Base-by-base conservation (phyloP, 1,140 invertebrate genomes). In the Drosophila suzukii region DNA sequence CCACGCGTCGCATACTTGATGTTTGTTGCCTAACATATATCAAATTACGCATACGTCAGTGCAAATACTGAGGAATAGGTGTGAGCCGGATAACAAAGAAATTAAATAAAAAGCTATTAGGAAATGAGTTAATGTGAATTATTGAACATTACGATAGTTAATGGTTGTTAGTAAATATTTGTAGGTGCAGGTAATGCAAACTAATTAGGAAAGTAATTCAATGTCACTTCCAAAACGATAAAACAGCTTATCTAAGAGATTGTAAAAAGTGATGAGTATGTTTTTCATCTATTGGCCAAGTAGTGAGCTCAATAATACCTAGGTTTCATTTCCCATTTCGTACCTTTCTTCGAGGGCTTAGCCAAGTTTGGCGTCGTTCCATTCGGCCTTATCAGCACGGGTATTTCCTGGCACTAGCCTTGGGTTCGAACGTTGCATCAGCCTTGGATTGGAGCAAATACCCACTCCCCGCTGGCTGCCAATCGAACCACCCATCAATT, bases 1-100 rank as follows among this genome's bases (percentile, higher is more conserved):
- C 34, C 34, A 58, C 73, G 36, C 51, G 46, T 38, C 80, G 80
- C 43, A 71, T 79, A 66, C 53, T 66, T 62, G 43, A 78, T 78
- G 57, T 39, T 17, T 39, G 38, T 12, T 58, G 34, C 34, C 27
- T 7, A 8, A 15, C 15, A 10, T 10, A 20, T 38, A 66, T 49
- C 49, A 46, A 46, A 74, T 79, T 62, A 60, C 63, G 71, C 63
- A 70, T 60, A 55, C 70, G 38, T 36, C 43, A n/a, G 6, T 17
- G 36, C 34, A 7, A 47, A 38, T 58, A 51, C 36, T 0, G 12
- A 43, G 59, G 59, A 62, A 30, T n/a, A 41, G 54, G 63, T 66
- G 27, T 41, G 20, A 27, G 46, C 32, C 34, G 30, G 59, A 20
- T 32, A 43, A 49, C 36, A 27, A 66, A 41, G 54, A 24, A 24